Percentiles rank a stretch among this genome's conserved stretches.
Conservation (phyloP, 2,113 vertebrate species). For the Cyrtonyx montezumae region DNA sequence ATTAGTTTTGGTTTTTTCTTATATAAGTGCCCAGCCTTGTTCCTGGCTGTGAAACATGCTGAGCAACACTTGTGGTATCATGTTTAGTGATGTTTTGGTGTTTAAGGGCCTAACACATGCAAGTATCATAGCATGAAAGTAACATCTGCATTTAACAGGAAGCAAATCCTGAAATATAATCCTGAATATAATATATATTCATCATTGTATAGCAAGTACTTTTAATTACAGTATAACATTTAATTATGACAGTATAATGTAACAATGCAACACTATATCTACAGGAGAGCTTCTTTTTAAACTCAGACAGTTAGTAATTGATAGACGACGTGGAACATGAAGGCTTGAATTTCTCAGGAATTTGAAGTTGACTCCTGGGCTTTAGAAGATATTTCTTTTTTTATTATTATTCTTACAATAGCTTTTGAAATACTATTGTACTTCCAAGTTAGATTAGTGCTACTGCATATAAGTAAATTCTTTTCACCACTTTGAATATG, state of each 20-base stretch:
- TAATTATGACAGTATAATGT: neutral
- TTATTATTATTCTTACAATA: neutral
- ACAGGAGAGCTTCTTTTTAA: neutral
- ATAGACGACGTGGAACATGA: neutral
- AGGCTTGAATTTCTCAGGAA: neutral
- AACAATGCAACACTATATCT: neutral
- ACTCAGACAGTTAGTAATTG: neutral
- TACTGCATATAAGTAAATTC: neutral
- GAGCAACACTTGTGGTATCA: slow-evolving; percentile 22
- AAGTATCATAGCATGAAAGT: slow-evolving; percentile 31
- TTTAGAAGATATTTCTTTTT: neutral
- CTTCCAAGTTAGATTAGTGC: slow-evolving; percentile 6
- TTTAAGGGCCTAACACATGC: slow-evolving; percentile 39
- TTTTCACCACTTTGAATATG: slow-evolving; percentile 31
- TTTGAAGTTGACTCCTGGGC: neutral
- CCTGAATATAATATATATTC: neutral
- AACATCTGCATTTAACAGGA: slow-evolving; percentile 3
- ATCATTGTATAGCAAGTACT: neutral
- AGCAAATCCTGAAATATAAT: neutral
- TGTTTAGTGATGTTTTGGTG: slow-evolving; percentile 35
- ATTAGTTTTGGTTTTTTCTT: slow-evolving; percentile 19
- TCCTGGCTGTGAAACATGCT: slow-evolving; percentile 24
- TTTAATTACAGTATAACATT: neutral
- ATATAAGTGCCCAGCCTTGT: neutral
- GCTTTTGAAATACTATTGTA: slow-evolving; percentile 10